A percentile compares a stretch with the other conserved stretches of the same genome.
These are phyloP conservation scores for Congeria kusceri DNA, from an alignment of 2,888 invertebrate species.

Conservation along the genomic window DNA sequence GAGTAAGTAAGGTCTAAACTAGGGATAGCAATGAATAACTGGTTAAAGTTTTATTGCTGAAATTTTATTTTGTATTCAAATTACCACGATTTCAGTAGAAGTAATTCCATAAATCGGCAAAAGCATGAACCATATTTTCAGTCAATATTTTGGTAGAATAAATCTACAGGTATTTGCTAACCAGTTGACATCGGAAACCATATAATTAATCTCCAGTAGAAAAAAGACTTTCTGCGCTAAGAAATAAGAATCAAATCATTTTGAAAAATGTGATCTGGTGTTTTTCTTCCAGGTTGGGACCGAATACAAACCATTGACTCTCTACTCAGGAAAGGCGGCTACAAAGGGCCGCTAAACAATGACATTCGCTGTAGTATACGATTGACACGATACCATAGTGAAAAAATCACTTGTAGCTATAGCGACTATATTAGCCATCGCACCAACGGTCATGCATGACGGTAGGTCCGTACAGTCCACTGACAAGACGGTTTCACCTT, in stretches of 20 bases:
- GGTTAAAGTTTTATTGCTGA: too few species aligned
- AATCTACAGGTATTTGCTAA: too few species aligned
- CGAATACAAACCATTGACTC: slow-evolving; percentile 99
- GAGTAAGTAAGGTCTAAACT: too few species aligned
- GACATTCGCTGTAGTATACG: slow-evolving; percentile 92
- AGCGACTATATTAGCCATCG: slow-evolving; percentile 82
- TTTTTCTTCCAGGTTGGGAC: slow-evolving; percentile 94
- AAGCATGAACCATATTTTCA: too few species aligned
- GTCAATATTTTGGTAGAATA: too few species aligned
- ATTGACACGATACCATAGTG: slow-evolving; percentile 98
- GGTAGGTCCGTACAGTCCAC: slow-evolving; percentile 73
- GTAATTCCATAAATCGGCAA: too few species aligned
- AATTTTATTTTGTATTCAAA: too few species aligned
- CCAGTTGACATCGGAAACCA: too few species aligned
- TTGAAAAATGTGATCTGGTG: slow-evolving; percentile 2
- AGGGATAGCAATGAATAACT: too few species aligned
- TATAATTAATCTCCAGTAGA: too few species aligned
- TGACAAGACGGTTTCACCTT: slow-evolving; percentile 39
- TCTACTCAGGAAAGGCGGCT: slow-evolving; percentile 98
- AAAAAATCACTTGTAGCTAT: slow-evolving; percentile 90
- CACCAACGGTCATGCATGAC: slow-evolving; percentile 82
- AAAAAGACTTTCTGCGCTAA: too few species aligned
- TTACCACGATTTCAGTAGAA: too few species aligned
- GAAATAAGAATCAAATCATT: neutral
- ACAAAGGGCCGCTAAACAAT: slow-evolving; percentile 89